phyloP scores from a whole-genome alignment of 2,888 invertebrate species.

The Amiota mariae region DNA sequence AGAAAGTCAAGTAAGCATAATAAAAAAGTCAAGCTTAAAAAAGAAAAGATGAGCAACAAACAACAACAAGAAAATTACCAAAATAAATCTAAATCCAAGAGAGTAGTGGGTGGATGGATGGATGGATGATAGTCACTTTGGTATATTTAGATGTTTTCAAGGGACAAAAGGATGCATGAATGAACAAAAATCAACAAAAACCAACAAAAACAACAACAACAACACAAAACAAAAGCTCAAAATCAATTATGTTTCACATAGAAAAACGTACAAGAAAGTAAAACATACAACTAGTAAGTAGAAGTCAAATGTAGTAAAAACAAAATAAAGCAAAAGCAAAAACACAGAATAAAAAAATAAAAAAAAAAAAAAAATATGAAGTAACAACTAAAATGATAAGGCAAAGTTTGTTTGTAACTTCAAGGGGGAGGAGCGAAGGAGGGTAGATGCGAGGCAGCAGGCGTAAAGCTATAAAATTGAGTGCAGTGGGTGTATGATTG shows the following conservation, averaged over 20 bases:
- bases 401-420: too few species aligned
- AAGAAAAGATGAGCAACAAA: slow-evolving; percentile 33
- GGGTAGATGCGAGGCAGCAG: not conserved
- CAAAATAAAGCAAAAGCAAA: slow-evolving; percentile 5
- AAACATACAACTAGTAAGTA: not conserved
- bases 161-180: too few species aligned
- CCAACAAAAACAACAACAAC: too few species aligned
- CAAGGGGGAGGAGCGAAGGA: not conserved
- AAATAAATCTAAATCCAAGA: too few species aligned
- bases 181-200: too few species aligned
- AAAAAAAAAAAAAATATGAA: slow-evolving; percentile 47
- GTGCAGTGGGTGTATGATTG: slow-evolving; percentile 29
- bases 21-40: slow-evolving; percentile 40
- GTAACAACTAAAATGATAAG: not conserved
- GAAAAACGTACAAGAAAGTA: slow-evolving; percentile 56
- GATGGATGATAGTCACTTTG: too few species aligned
- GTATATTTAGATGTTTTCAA: too few species aligned
- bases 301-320: not conserved
- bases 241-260: slow-evolving; percentile 68
- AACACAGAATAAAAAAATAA: slow-evolving; percentile 34
- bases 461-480: slow-evolving; percentile 24
- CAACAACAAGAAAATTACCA: slow-evolving; percentile 35
- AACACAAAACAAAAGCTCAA: slow-evolving; percentile 52
- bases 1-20: slow-evolving; percentile 16
- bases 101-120: too few species aligned